Conservation (phyloP, 2,888 invertebrate species). For the Epirrhoe alternata region DNA sequence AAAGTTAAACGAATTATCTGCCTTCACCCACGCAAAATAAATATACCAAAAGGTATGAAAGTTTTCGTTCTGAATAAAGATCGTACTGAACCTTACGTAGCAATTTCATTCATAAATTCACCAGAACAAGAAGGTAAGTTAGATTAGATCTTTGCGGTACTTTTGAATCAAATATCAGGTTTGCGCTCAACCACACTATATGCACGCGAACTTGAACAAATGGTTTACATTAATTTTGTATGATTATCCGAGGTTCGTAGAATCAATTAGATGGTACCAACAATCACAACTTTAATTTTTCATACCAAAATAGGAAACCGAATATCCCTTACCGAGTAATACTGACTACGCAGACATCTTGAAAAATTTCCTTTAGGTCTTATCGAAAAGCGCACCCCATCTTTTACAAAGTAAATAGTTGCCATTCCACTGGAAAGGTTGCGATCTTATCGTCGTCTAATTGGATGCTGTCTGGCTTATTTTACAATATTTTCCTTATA, state of each 20-base stretch:
- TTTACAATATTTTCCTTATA: too few relatives aligned
- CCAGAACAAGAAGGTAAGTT: conserved; percentile 4
- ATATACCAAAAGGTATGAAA: conserved; percentile 4
- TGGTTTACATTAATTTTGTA: conserved; percentile 1
- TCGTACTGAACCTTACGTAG: conserved; percentile 5
- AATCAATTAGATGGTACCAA: background rate
- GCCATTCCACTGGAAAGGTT: too few relatives aligned
- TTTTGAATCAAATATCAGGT: conserved; percentile 14
- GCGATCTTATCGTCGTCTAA: too few relatives aligned
- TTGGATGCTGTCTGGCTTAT: too few relatives aligned
- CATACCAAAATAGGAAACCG: too few relatives aligned
- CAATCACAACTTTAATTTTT: too few relatives aligned
- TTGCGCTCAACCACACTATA: background rate
- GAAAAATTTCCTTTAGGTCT: too few relatives aligned
- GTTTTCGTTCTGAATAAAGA: conserved; percentile 5
- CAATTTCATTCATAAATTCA: conserved; percentile 2
- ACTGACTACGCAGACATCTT: too few relatives aligned
- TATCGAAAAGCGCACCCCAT: too few relatives aligned
- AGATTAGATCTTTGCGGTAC: conserved; percentile 12
- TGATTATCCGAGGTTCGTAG: background rate
- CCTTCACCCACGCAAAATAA: background rate
- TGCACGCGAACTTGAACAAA: conserved; percentile 13
- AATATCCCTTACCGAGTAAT: too few relatives aligned
- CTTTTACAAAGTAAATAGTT: too few relatives aligned
- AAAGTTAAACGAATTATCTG: too few relatives aligned